These are phyloP conservation scores for Drosophila eohydei DNA, from an alignment of 2,888 invertebrate genomes.

Conservation along the genomic window DNA sequence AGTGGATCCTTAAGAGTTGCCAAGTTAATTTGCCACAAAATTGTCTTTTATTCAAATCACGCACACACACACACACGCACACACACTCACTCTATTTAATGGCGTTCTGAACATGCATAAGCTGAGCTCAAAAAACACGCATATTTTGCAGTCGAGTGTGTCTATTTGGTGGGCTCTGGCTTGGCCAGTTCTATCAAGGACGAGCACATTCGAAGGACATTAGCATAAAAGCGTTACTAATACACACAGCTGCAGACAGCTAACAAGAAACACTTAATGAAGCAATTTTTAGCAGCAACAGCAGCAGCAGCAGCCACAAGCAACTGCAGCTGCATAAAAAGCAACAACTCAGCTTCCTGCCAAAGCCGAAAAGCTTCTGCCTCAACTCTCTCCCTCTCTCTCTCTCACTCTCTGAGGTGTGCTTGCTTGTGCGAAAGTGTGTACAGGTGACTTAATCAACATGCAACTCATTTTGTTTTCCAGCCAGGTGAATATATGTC, in stretches of 20 bases:
- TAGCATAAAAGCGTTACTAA: constrained; percentile 80
- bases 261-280: constrained; percentile 81
- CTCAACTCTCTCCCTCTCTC: neutral
- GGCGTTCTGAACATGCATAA: constrained; percentile 51
- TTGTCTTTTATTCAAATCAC: constrained; percentile 43
- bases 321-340: constrained; percentile 67
- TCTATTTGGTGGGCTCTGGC: constrained; percentile 45
- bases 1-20: constrained; percentile 22
- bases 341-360: constrained; percentile 71
- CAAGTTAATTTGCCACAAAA: constrained; percentile 63
- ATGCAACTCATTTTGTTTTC: constrained; percentile 75
- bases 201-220: constrained; percentile 70
- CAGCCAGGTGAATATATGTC: constrained; percentile 26
- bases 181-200: constrained; percentile 20
- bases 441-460: constrained; percentile 80
- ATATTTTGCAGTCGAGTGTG: constrained; percentile 53
- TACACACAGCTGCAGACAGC: constrained; percentile 66
- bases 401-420: constrained; percentile 16
- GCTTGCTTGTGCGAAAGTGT: constrained; percentile 73
- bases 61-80: constrained; percentile 2
- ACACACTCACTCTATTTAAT: constrained; percentile 14
- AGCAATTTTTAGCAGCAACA: constrained; percentile 74
- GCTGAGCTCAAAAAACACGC: constrained; percentile 56
- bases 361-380: constrained; percentile 68
- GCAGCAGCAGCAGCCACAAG: constrained; percentile 28